Percentiles rank a stretch among this genome's conserved stretches.
phyloP scores from a whole-genome alignment of 2,797 vertebrate species.

The Microtus californicus region DNA sequence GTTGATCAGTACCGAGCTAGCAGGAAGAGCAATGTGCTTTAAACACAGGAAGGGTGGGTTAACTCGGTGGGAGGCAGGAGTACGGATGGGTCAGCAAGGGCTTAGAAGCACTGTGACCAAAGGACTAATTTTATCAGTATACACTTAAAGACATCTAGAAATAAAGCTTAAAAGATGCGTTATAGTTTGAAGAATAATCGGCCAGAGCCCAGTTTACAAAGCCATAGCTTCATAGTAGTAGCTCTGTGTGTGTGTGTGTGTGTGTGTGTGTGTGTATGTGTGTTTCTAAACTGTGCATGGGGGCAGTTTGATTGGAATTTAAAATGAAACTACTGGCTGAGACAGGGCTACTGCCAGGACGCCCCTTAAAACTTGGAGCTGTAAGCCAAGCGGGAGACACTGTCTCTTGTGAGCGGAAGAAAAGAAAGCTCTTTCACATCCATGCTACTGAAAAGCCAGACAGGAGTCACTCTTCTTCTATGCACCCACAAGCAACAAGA shows the following conservation, averaged over 20 bases:
- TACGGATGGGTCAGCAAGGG: background rate
- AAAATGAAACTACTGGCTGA: slow-evolving; percentile 25
- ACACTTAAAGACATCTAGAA: slow-evolving; percentile 50
- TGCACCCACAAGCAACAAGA: background rate
- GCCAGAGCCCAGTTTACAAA: slow-evolving; percentile 38
- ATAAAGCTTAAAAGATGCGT: slow-evolving; percentile 45
- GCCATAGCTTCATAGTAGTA: too few relatives aligned
- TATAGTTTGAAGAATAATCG: slow-evolving; percentile 50
- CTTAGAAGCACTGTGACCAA: slow-evolving; percentile 57
- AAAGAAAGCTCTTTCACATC: background rate
- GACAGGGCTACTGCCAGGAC: background rate
- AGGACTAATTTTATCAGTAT: slow-evolving; percentile 3
- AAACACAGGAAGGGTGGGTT: slow-evolving; percentile 1
- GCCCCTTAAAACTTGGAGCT: background rate
- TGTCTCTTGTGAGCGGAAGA: background rate
- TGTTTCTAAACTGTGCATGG: background rate
- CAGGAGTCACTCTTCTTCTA: background rate
- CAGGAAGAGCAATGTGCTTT: background rate
- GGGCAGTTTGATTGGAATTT: background rate
- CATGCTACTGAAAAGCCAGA: background rate
- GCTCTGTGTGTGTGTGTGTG: background rate
- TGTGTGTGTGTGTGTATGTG: background rate
- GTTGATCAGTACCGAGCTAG: background rate
- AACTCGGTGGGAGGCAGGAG: background rate
- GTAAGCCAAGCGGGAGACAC: background rate